Evolutionary conservation across 2,113 vertebrate genomes (phyloP), one percentile per base, ranked within the genome.

Genomic region (Pandion haliaetus): DNA sequence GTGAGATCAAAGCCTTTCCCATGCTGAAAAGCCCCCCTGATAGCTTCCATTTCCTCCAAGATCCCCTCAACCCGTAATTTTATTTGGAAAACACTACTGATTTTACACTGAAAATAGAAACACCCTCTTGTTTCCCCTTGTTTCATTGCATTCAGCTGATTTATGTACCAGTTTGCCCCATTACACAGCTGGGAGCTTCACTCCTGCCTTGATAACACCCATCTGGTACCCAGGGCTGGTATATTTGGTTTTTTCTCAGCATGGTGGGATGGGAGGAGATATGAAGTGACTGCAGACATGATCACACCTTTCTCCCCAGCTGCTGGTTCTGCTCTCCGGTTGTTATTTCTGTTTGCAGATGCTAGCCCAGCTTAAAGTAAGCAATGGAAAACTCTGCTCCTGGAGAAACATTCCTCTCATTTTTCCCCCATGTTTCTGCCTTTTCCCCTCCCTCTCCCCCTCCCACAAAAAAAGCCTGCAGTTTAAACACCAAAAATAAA

Each of bases 401-500:
- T 47, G 2, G 85, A 71, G 57, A 38, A 26, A 52, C 94, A 94
- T 92, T 97, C 93, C 93, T 97, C 80, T 83, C 40, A 82, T 95
- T 95, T 97, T 97, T 95, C 76, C 82, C 63, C 4, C 17, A 29
- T 85, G 88, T 78, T 94, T 69, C 73, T 71, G 67, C 77, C 36
- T 93, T 84, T 88, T 65, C 63, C 70, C 67, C 59, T 36, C 88
- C 85, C 83, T 95, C 72, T 90, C 93, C 87, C 85, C 86, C 57
- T 90, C 88, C 94, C 63, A 85, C 49, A 59, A 88, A 94, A 95
- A 94, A 84, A 93, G 59, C 45, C 70, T 91, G 90, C 69, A 67
- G 90, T 89, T 95, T 81, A 92, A 97, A 91, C 84, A 96, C 98
- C 93, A 97, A 97, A 97, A 98, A 98, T 94, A 97, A 96, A 86